These are phyloP conservation scores for Clupea harengus DNA, from an alignment of 2,113 vertebrate genomes.

Conservation along the genomic window DNA sequence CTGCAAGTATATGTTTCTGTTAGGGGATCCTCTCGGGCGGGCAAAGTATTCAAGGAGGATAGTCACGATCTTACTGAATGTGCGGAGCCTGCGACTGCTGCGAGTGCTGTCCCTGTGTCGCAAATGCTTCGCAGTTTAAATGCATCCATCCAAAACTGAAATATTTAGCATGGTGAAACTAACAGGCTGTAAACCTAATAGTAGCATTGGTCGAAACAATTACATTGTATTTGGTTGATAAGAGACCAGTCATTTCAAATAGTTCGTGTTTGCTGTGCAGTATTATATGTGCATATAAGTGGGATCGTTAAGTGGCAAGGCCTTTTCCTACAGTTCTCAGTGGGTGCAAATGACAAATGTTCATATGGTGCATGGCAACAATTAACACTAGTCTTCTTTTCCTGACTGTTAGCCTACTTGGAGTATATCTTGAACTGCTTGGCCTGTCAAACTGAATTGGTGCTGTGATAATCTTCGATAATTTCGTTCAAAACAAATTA, in stretches of 20 bases:
- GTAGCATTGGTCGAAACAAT: no score
- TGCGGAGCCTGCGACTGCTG: background rate
- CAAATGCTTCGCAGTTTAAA: background rate
- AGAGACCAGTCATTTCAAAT: no score
- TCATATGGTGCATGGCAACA: no score
- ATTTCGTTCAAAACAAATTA: background rate
- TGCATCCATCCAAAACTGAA: background rate
- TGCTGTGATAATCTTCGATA: background rate
- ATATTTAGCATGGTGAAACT: background rate
- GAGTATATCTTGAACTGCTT: no score
- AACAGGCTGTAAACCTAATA: background rate
- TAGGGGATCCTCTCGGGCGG: background rate
- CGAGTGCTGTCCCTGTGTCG: background rate
- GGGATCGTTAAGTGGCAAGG: no score
- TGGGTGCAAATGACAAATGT: no score
- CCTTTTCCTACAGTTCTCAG: no score
- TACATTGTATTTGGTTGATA: no score
- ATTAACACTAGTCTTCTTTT: no score
- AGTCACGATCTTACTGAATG: conserved; percentile 13
- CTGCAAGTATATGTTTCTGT: background rate
- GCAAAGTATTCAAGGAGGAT: background rate
- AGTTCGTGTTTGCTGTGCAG: no score
- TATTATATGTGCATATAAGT: no score
- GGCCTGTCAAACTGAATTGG: background rate
- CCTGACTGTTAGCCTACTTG: no score